A percentile compares a stretch with the other conserved stretches of the same genome.
phyloP scores from a whole-genome alignment of 2,888 invertebrate genomes.

The Nysson spinosus region DNA sequence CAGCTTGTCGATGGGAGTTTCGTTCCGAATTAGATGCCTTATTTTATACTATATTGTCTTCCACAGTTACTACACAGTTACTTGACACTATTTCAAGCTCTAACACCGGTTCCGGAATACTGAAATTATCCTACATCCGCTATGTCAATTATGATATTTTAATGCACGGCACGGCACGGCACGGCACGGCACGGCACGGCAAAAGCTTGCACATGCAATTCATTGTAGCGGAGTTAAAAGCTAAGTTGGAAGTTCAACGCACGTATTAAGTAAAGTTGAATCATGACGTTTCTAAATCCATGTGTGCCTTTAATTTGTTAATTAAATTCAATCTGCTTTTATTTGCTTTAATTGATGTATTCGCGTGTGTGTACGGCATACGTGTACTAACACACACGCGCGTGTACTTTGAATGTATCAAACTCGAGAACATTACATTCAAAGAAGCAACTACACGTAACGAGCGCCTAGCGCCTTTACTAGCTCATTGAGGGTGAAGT shows the following conservation, averaged over 20 bases:
- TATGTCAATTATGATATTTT: too few species aligned
- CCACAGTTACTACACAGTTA: too few species aligned
- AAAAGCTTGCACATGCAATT: not conserved
- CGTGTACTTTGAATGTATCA: too few species aligned
- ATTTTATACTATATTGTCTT: not conserved
- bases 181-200: too few species aligned
- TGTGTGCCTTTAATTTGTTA: conserved; percentile 11
- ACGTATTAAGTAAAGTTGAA: not conserved
- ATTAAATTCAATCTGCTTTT: conserved; percentile 28
- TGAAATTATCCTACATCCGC: too few species aligned
- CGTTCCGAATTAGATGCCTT: not conserved
- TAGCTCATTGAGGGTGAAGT: too few species aligned
- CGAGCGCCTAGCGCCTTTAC: too few species aligned
- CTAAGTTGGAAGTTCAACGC: not conserved
- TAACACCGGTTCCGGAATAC: too few species aligned
- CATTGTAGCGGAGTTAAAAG: not conserved
- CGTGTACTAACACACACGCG: not conserved
- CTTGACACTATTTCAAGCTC: too few species aligned
- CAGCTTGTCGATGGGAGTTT: conserved; percentile 12
- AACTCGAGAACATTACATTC: too few species aligned
- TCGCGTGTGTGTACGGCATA: not conserved
- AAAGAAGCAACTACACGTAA: too few species aligned
- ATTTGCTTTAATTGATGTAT: conserved; percentile 2
- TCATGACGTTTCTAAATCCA: not conserved
- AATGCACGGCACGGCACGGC: too few species aligned